Percentiles rank a stretch among this genome's conserved stretches.
Evolutionary conservation across 2,888 invertebrate species (phyloP).

Genomic region (Macropis europaea): DNA sequence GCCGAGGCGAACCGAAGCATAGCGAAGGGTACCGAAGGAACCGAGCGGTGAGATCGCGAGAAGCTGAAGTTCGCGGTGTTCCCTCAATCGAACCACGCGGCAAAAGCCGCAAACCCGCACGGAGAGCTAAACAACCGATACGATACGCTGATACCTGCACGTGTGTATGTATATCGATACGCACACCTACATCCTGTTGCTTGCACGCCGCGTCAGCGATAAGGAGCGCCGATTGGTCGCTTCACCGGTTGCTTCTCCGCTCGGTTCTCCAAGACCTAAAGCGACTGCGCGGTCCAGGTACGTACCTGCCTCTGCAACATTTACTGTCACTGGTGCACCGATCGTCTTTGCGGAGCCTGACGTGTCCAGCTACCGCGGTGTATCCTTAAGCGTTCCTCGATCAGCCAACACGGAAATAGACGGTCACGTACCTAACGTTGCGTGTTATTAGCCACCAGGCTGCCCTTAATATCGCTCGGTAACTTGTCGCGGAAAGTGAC

Average conservation of each 20-base stretch:
- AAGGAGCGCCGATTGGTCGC: constrained; percentile 30
- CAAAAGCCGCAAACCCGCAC: constrained; percentile 37
- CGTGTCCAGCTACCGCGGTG: constrained; percentile 8
- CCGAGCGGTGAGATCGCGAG: constrained; percentile 43
- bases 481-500: constrained; percentile 42
- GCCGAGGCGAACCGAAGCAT: constrained; percentile 56
- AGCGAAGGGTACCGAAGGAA: constrained; percentile 39
- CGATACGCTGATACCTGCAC: not conserved
- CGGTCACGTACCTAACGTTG: not conserved
- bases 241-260: constrained; percentile 43
- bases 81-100: constrained; percentile 40
- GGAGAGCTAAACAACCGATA: constrained; percentile 16
- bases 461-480: constrained; percentile 25
- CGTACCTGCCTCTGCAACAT: constrained; percentile 32
- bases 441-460: not conserved
- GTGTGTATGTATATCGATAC: not conserved
- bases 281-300: constrained; percentile 44
- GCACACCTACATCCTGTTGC: not conserved
- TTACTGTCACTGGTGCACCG: constrained; percentile 45
- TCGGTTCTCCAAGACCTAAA: constrained; percentile 31
- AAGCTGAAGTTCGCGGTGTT: constrained; percentile 49
- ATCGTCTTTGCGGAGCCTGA: constrained; percentile 37
- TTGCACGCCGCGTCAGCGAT: constrained; percentile 21
- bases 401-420: constrained; percentile 46
- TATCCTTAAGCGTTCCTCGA: constrained; percentile 33